Conservation (phyloP, 2,888 invertebrate species). For the Deilephila elpenor region DNA sequence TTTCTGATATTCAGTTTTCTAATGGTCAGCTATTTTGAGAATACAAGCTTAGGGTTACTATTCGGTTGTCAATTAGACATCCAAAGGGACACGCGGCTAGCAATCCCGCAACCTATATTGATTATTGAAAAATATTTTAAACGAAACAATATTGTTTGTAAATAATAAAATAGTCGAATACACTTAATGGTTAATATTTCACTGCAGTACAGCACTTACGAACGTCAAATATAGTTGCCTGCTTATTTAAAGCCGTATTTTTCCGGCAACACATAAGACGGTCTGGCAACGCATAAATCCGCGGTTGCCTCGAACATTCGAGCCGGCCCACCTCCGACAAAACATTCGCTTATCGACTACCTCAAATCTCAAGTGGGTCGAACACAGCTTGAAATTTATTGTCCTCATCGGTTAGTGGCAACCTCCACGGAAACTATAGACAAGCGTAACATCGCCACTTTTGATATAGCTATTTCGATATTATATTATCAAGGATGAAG, state of each 20-base stretch:
- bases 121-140: no score
- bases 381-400: slow-evolving; percentile 60
- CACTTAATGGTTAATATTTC: background rate
- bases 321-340: slow-evolving; percentile 51
- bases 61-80: no score
- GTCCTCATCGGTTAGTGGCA: slow-evolving; percentile 54
- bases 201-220: background rate
- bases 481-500: slow-evolving; percentile 33
- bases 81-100: no score
- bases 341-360: slow-evolving; percentile 67
- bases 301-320: slow-evolving; percentile 35
- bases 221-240: background rate
- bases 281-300: slow-evolving; percentile 37
- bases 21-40: no score
- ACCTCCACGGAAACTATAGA: slow-evolving; percentile 45
- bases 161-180: background rate
- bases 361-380: slow-evolving; percentile 72
- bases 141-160: background rate
- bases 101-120: no score
- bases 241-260: slow-evolving; percentile 27
- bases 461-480: slow-evolving; percentile 46
- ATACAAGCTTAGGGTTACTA: no score
- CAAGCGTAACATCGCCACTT: slow-evolving; percentile 49
- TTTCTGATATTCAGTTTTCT: no score
- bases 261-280: slow-evolving; percentile 28